phyloP scores from a whole-genome alignment of 2,113 vertebrate species.

The Phalacrocorax carbo region DNA sequence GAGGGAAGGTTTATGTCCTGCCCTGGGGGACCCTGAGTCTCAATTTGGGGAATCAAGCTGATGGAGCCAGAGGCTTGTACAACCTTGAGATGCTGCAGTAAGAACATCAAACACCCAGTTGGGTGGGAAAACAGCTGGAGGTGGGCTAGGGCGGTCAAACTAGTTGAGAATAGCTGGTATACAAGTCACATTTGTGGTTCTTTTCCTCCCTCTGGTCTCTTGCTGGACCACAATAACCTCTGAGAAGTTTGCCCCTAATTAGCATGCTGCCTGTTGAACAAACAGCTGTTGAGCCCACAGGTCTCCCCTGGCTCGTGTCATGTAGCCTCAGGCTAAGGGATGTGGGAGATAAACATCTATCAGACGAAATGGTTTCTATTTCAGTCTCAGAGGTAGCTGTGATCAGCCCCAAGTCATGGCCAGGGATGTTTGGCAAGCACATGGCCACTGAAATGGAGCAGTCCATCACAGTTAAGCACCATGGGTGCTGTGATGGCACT shows the following conservation, averaged over 20 bases:
- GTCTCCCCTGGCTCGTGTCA: not conserved
- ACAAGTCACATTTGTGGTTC: not conserved
- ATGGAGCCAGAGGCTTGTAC: not conserved
- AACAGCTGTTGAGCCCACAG: not conserved
- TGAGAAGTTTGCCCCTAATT: not conserved
- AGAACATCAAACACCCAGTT: not conserved
- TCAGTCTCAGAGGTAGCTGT: not conserved
- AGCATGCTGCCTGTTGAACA: not conserved
- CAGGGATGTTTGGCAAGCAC: not conserved
- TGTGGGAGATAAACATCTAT: not conserved
- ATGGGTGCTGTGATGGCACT: fast-evolving
- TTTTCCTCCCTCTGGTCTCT: not conserved
- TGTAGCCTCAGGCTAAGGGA: not conserved
- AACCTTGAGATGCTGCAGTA: not conserved
- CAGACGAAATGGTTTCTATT: not conserved
- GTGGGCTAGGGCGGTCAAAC: not conserved
- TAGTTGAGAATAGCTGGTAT: not conserved
- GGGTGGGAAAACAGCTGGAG: not conserved
- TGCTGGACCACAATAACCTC: not conserved
- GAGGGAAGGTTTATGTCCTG: not conserved
- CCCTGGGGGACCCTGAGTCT: not conserved
- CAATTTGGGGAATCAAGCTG: not conserved
- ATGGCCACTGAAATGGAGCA: not conserved
- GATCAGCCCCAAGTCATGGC: not conserved
- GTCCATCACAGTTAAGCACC: fast-evolving